Evolutionary conservation across 2,888 invertebrate genomes (phyloP), one percentile per base, ranked within the genome.

Genomic region (Archips xylosteana): DNA sequence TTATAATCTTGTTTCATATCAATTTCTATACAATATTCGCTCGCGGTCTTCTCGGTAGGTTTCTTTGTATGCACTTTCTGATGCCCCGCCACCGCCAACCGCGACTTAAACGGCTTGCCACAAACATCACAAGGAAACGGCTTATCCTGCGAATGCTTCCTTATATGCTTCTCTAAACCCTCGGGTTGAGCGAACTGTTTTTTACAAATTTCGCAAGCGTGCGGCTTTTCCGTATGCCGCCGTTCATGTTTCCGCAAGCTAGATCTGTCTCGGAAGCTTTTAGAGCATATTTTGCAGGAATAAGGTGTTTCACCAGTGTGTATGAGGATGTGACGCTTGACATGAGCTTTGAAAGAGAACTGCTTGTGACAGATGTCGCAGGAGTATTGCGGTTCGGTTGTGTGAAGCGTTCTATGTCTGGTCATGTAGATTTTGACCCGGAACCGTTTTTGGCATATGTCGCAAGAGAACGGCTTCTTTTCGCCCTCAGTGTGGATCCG

Each of bases 401-500:
- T 57, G 57, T 57, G 57, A 0, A 57, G 57, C 2, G 57, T 32
- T 32, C 32, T 57, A 10, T 57, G 57, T 32, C 57, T 8, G 9
- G 32, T 57, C 32, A 57, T 32, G 57, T 57, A 57, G 10, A 32
- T 10, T 32, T 57, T 57, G 3, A 32, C 32, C 2, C 57, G 9
- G n/a, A 57, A 57, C 12, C 32, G 32, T 32, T 57, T 57, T 6
- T 23, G 9, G 32, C 57, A 57, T 4, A 57, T 32, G 32, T 57
- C 57, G 12, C 57, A 57, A 10, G 9, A 3, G 12, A 57, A 57
- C 2, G 54, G 54, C 3, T 54, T 54, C 8, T 23, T 57, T 12
- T 57, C 32, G 57, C 57, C 57, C 12, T 57, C 57, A 1, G 57
- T 57, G 57, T 57, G 57, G 32, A 57, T 57, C 10, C 32, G 57